Base-by-base conservation (phyloP, 2,888 invertebrate species). In the Drosophila diplacantha region DNA sequence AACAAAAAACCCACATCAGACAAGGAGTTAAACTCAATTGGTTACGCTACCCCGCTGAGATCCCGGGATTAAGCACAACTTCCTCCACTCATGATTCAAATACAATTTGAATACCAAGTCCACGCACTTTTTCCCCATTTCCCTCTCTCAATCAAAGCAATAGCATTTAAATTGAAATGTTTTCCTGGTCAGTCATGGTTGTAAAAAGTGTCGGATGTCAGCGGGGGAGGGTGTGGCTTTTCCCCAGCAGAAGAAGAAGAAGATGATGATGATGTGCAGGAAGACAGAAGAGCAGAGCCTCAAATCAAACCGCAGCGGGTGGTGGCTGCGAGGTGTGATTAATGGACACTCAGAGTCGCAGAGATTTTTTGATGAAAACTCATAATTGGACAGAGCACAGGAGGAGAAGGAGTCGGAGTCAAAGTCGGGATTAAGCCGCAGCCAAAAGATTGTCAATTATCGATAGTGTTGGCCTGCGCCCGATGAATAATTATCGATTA, bases 401-500 rank as follows among this genome's bases (percentile, higher is more conserved):
- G 54, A 37, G 50, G 18, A 12, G 50, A 5, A 29, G 47, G 32
- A 34, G 37, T 34, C 14, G 26, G 35, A 35, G 56, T 20, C n/a
- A 32, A 24, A 32, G 38, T 32, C 32, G 39, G 24, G 52, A 59
- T 59, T 65, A 64, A 67, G 67, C 69, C 60, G 22, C 39, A 41
- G 26, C 43, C 34, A 56, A 44, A 82, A 83, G 83, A 84, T 83
- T 84, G 73, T 77, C 83, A 83, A 83, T 83, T 83, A 83, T 71
- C 75, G 82, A 82, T 82, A 81, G 70, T 81, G 79, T 68, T 74
- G 55, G 71, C 47, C 67, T 43, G 65, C 61, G 72, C 71, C 69
- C 71, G 83, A 81, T 81, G 77, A 77, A 81, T 79, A 82, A 82
- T 82, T 82, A 81, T 83, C 76, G 82, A 83, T 83, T 79, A 76